Base-by-base conservation (phyloP, 2,113 vertebrate species). In the Stegostoma tigrinum region DNA sequence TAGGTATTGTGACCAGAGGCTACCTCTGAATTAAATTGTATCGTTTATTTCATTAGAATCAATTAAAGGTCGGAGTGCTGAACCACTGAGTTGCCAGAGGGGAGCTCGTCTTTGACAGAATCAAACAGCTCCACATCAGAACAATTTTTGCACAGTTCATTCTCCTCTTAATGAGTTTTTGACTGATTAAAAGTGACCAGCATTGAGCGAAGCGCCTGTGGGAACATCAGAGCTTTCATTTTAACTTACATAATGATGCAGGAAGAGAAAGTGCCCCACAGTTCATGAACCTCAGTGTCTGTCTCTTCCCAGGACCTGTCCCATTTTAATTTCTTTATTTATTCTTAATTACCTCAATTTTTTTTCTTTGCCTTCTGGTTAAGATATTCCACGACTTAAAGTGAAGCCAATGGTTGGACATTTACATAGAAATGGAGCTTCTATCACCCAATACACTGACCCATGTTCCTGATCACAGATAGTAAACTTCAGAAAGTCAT, bases 121-220 rank as follows among this genome's bases (percentile, higher is more conserved):
- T 93, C 89, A 93, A 66, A 67, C 61, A 93, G n/a, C 61, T 42
- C n/a, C 17, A 93, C 61, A 67, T 38, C n/a, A 42, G 34, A 93
- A 66, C 55, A 3, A 42, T 66, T 93, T 42, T 4, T 66, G 3
- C 30, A 5, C 14, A 66, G 89, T 64, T 66, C 89, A 91, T 66
- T 91, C 34, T 66, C 55, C 14, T 66, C 55, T 34, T 30, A 66
- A n/a, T 66, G 55, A 66, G 17, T 34, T 7, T n/a, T 61, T 19
- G 55, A 66, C 55, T 91, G 6, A 91, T 91, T 91, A 91, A 66
- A 91, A 91, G 34, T 91, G 89, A 91, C 89, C 89, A 8, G 61
- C 61, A 93, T 23, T 45, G 89, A 66, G 5, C 10, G 14, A 38
- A 66, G n/a, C 6, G 89, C 89, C 89, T 67, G 61, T 23, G 89